Evolutionary conservation across 2,797 vertebrate species (phyloP), one percentile per base, ranked within the genome.

Genomic region (Enteromius unitaeniatus): DNA sequence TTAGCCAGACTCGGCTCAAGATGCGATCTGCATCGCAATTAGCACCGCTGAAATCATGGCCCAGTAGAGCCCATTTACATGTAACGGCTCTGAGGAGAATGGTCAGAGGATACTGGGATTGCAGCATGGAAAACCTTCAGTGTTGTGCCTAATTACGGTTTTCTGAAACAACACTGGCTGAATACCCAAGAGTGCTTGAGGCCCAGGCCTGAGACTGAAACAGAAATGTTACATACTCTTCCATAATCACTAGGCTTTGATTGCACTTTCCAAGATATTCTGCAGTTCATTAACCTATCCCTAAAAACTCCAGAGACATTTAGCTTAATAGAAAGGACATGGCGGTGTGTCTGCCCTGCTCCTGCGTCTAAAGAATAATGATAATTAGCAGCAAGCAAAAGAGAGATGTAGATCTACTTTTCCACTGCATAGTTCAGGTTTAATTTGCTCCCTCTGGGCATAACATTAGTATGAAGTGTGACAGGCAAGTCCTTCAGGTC

Each of bases 261-360:
- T 90, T 93, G 91, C 87, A 90, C 89, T 92, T 88, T 89, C 83
- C 88, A 81, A 83, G 85, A 91, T 91, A 93, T 93, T 92, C 91
- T 82, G 90, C 91, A 93, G 92, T 94, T 95, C 92, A 95, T 95
- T 95, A 95, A 94, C 93, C 93, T 94, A 93, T 93, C 92, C 91
- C 90, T 90, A 91, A 91, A 82, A 93, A 88, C 88, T 94, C 93
- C 92, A 90, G 86, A 92, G 94, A 94, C 92, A 88, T 87, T 91
- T 90, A 87, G 90, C 90, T 89, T 93, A 93, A 93, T 93, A 90
- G 91, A 91, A 89, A 92, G 92, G 91, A 94, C 92, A 89, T 83
- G 68, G 87, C 55, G 86, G 89, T 90, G 74, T 90, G 88, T 92
- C 91, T 90, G 90, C 88, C 89, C 87, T 88, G 88, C 90, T 91